Evolutionary conservation across 1,140 invertebrate genomes (phyloP), one percentile per base, ranked within the genome.

Genomic region (Psilanteris sp.): DNA sequence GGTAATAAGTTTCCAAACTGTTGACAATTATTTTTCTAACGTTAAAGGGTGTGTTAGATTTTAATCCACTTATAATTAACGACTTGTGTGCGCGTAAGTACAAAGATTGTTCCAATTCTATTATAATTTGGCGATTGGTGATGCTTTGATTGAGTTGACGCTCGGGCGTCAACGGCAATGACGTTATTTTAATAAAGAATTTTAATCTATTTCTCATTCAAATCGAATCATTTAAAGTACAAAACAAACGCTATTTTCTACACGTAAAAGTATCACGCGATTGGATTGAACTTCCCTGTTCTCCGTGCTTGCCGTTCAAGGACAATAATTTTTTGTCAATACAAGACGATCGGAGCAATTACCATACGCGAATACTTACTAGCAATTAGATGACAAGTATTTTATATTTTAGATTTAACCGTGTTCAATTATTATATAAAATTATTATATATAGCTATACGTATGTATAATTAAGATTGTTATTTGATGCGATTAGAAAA

Each of bases 341-440:
- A 46, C 9, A 37, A 61, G 22, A 62, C 32, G 39, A 62, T 75
- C 18, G 46, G 44, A 59, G 41, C 37, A 75, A 75, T 41, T 48
- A 62, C 26, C 26, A 66, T 74, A 66, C 46, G 54, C 37, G 61
- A 74, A 59, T 74, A 66, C 71, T 74, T 74, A 74, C 61, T 74
- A 67, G 55, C 62, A 62, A n/a, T 67, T 75, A 75, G 71, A 66
- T 37, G 24, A 75, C 34, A 31, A 73, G 46, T 62, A 68, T 67
- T 67, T 75, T 75, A 22, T 75, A 68, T 62, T 67, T 75, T 67
- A 75, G 61, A 75, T 75, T 43, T 75, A 52, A 67, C 46, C 62
- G 71, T 75, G 71, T 67, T 74, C 61, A 67, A 74, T 54, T 61
- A 61, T 31, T 37, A 50, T 15, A 24, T 44, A 59, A 59, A 52